Evolutionary conservation across 2,888 invertebrate species (phyloP), one percentile per base, ranked within the genome.

Genomic region (Netelia inedita): DNA sequence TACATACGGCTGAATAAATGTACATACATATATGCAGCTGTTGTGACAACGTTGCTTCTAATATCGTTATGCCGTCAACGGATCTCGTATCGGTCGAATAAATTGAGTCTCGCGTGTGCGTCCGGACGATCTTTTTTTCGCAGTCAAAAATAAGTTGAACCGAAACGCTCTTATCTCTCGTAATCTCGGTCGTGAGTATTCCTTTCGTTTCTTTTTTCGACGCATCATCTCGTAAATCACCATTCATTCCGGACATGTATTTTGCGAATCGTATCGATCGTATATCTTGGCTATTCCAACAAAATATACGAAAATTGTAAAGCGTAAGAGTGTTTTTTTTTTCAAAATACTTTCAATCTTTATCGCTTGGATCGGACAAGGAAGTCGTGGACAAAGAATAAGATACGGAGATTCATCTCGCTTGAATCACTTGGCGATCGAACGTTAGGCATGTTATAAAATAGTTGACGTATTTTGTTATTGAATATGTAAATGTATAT

Each of bases 401-500:
- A 57, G 21, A 57, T 9, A n/a, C 16, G 57, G 9, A 19, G 57
- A n/a, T 55, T 55, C 55, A 46, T 46, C 41, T 6, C 14, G 14
- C 8, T 57, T 16, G 57, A 57, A n/a, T 57, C 16, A 55, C 28
- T 16, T 19, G 55, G 5, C n/a, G 65, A 55, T 55, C 8, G 2
- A 14, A 35, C 53, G 19, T 21, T 46, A 59, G 59, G 43, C 9
- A 16, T 19, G 9, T 43, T 16, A n/a, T 2, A 55, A 59, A 59
- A 43, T 57, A 59, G 43, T 11, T 59, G 76, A 78, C 59, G 59
- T 50, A 46, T 69, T 69, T 69, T 69, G 59, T 61, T 78, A 69
- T 69, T 61, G 68, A 63, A 78, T 68, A 50, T 16, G 10, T 1
- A 57, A 57, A 19, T 16, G 19, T 57, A 57, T 57, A 57, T 57